Base-by-base conservation (phyloP, 37 sponge, comb jelly and placozoan species). In the Spongia lamella region DNA sequence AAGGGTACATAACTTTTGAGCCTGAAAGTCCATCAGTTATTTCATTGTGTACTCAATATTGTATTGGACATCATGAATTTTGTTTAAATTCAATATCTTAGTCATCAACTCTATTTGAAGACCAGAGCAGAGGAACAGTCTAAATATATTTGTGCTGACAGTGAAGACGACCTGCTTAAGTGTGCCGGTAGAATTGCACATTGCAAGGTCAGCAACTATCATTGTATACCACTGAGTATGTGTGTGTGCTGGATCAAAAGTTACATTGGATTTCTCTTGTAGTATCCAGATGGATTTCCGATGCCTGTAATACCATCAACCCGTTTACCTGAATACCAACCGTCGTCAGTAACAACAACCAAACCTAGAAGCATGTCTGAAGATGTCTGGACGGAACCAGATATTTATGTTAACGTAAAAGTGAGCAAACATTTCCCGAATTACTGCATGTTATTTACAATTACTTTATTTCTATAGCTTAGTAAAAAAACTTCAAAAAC, bases 131-230 rank as follows among this genome's bases (percentile, higher is more conserved):
- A 84, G 11, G 91, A 90, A 9, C 4, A 7, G 56, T 65, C 36
- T 63, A 83, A 78, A 22, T 90, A 80, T 70, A 61, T 90, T 35
- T 94, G 95, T 84, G 88, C 88, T 29, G 95, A 94, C 50, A 76
- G 75, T 17, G 88, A 90, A 29, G 78, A 78, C 25, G 88, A 87
- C 35, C 75, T 90, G 73, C 50, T 81, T 1, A 77, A 56, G 21
- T 57, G 86, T 19, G 49, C 90, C 16, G 85, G 84, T 54, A 80
- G 66, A 14, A 51, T 94, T 37, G 72, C 84, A 19, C 79, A 77
- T 36, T 74, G 79, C 19, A 94, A 90, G 74, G 93, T 92, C 40
- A 14, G 64, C 21, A 56, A n/a, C n/a, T n/a, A n/a, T n/a, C n/a
- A n/a, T n/a, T n/a, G n/a, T n/a, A n/a, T n/a, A n/a, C n/a, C n/a